Evolutionary conservation across 2,113 vertebrate genomes (phyloP).

Genomic region (Mirounga angustirostris): DNA sequence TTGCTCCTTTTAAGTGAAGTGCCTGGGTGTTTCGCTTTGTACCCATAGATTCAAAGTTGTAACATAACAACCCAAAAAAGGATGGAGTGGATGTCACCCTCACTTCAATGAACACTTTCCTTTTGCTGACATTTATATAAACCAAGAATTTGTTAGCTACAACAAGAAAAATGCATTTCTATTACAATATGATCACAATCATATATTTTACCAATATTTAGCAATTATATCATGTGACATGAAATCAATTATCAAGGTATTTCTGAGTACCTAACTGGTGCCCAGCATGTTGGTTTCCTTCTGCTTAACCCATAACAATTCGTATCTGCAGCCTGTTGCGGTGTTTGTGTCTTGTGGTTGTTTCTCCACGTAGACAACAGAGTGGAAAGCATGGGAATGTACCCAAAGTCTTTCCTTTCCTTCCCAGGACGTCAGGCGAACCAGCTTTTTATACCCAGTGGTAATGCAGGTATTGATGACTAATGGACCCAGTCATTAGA

Average conservation of each 20-base stretch:
- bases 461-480: not conserved
- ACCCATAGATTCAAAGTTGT: not conserved
- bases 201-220: not conserved
- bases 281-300: not conserved
- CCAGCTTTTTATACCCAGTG: not conserved
- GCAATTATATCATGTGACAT: not conserved
- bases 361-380: not conserved
- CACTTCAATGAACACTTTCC: not conserved
- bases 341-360: not conserved
- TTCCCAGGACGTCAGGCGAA: not conserved
- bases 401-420: not conserved
- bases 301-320: not conserved
- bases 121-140: not conserved
- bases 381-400: not conserved
- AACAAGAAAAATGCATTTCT: not conserved
- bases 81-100: not conserved
- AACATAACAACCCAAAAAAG: not conserved
- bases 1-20: constrained; percentile 45
- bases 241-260: not conserved
- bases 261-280: not conserved
- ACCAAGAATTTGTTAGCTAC: not conserved
- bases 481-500: not conserved
- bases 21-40: not conserved
- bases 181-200: not conserved
- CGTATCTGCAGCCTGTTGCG: not conserved